Evolutionary conservation across 2,888 invertebrate species (phyloP).

Genomic region (Hypomecis punctinalis): DNA sequence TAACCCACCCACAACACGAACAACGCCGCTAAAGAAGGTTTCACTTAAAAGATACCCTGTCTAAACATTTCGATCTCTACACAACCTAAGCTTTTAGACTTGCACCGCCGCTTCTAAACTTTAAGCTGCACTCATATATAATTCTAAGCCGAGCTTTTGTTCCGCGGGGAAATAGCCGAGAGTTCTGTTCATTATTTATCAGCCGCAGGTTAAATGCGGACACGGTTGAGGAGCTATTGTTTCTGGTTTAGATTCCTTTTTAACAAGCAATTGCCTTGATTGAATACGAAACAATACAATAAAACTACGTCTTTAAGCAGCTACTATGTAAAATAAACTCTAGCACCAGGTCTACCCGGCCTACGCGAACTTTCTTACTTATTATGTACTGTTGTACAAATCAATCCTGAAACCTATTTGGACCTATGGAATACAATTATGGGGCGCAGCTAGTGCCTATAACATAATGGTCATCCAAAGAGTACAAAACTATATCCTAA

Average conservation of each 20-base stretch:
- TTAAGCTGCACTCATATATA: constrained; percentile 84
- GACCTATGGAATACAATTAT: no score
- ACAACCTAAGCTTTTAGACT: constrained; percentile 82
- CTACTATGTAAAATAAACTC: not conserved
- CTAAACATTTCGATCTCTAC: constrained; percentile 47
- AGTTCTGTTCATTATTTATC: constrained; percentile 79
- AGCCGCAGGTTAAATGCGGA: constrained; percentile 64
- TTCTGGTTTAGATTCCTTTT: constrained; percentile 50
- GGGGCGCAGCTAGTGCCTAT: no score
- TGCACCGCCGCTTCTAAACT: constrained; percentile 83
- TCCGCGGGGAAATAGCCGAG: constrained; percentile 81
- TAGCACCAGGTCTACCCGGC: not conserved
- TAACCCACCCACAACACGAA: no score
- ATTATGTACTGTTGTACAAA: no score
- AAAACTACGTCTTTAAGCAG: no score
- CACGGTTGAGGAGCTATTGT: constrained; percentile 9
- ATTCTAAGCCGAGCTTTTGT: constrained; percentile 83
- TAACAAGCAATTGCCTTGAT: constrained; percentile 38
- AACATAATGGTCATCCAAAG: no score
- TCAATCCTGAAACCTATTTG: no score
- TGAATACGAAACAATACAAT: no score
- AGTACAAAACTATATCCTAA: no score
- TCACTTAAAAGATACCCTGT: constrained; percentile 47
- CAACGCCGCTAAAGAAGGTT: no score
- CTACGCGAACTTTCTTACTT: not conserved